Evolutionary conservation across 2,113 vertebrate species (phyloP), one percentile per base, ranked within the genome.

Genomic region (Pterophyllum scalare): DNA sequence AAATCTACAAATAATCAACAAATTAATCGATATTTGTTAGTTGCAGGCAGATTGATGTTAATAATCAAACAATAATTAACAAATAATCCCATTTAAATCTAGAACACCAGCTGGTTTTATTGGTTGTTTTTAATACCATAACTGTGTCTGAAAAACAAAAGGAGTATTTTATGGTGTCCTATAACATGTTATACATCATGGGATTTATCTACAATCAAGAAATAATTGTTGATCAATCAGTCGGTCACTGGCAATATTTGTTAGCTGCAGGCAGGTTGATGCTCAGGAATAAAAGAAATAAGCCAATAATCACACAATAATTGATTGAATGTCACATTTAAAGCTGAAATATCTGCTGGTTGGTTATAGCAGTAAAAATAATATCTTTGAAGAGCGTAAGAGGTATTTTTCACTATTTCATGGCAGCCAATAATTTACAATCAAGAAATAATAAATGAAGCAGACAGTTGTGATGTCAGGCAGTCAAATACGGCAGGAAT

Each of bases 271-370:
- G 43, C 12, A 46, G 12, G 43, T 46, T 46, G 43, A 46, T 46
- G 43, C 43, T 46, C 13, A 46, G 43, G 43, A 46, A 46, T 14
- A 46, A 46, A 40, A 46, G 12, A 46, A 46, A 46, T 13, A 49
- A 52, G 24, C 1, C 43, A 52, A 3, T 31, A 0, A 49, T 13
- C 2, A 31, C 28, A 0, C 17, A 72, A 52, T 72, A 31, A 38
- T 22, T 38, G 60, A 38, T 38, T 20, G 52, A 46, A 46, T 46
- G 13, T 15, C 43, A 46, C 20, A 15, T 46, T 49, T 28, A 33
- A 14, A 33, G 43, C 17, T 26, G 49, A 65, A 58, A 40, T 28
- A 52, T 12, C 10, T 52, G 14, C 70, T 59, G 17, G 2, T 59
- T 65, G n/a, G 15, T 31, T 46, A 20, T 38, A 40, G 24, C 13